These are phyloP conservation scores for Tiaroga cobitis DNA, from an alignment of 2,797 vertebrate genomes.

Conservation along the genomic window DNA sequence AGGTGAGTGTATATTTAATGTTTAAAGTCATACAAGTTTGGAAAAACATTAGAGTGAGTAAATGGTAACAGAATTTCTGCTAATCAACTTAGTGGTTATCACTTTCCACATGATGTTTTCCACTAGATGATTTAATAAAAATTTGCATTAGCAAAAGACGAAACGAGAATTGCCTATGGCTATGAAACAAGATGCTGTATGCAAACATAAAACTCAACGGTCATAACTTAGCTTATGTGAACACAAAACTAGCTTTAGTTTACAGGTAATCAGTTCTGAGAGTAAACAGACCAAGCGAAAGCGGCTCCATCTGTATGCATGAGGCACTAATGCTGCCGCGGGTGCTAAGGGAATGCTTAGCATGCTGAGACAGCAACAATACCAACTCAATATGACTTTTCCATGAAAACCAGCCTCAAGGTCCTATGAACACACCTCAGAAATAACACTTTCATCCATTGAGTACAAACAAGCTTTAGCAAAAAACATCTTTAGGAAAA, in stretches of 20 bases:
- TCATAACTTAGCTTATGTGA: constrained; percentile 3
- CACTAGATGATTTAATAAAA: neutral
- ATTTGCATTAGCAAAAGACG: neutral
- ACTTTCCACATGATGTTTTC: neutral
- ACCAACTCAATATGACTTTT: neutral
- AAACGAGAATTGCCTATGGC: neutral
- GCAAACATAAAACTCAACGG: neutral
- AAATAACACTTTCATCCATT: constrained; percentile 2
- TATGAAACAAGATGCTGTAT: neutral
- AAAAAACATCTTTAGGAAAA: constrained; percentile 3
- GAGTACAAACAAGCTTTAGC: constrained; percentile 24
- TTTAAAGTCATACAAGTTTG: too few relatives aligned
- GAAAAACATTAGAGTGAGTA: too few relatives aligned
- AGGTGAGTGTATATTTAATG: too few relatives aligned
- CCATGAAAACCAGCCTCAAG: constrained; percentile 21
- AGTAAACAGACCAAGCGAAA: constrained; percentile 12
- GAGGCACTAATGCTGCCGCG: neutral
- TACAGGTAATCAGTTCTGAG: constrained; percentile 8
- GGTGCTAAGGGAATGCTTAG: constrained; percentile 7
- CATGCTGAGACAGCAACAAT: constrained; percentile 40
- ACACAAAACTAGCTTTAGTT: constrained; percentile 19
- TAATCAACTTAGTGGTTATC: neutral
- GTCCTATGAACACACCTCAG: neutral
- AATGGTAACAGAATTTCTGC: neutral
- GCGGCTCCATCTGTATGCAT: constrained; percentile 12